A percentile compares a stretch with the other conserved stretches of the same genome.
Evolutionary conservation across 2,797 vertebrate genomes (phyloP).

Genomic region (Rhinella marina): DNA sequence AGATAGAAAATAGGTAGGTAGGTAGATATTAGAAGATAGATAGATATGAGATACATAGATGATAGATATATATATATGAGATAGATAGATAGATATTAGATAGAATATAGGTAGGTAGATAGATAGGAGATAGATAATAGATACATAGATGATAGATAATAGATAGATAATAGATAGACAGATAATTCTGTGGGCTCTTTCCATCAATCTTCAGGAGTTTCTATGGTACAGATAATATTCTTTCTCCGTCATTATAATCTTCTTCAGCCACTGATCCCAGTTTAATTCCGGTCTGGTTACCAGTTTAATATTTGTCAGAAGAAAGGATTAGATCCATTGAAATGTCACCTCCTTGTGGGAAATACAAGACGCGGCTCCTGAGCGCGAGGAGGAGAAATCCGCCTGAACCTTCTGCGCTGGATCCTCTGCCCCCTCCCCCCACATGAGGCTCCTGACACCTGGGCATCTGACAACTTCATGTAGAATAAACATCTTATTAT

Average conservation of each 20-base stretch:
- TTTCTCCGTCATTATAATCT: not conserved
- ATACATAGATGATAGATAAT: no score
- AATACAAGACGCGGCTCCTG: slow-evolving; percentile 23
- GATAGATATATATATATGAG: no score
- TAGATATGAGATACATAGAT: no score
- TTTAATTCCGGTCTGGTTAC: slow-evolving; percentile 38
- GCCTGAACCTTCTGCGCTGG: not conserved
- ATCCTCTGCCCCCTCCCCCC: not conserved
- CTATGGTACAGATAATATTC: not conserved
- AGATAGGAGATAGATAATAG: no score
- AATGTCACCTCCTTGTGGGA: slow-evolving; percentile 41
- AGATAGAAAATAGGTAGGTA: no score
- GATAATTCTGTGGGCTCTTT: not conserved
- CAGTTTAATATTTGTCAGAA: slow-evolving; percentile 35
- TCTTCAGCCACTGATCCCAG: slow-evolving; percentile 36
- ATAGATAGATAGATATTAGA: no score
- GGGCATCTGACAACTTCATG: not conserved
- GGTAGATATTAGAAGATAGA: no score
- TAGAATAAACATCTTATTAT: not conserved
- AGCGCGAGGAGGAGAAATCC: not conserved
- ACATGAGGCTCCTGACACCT: not conserved
- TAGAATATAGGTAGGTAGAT: no score
- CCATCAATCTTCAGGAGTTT: not conserved
- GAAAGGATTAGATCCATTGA: slow-evolving; percentile 28
- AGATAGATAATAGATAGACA: no score